phyloP scores from a whole-genome alignment of 1,140 invertebrate genomes.

The Leptopilina clavipes region DNA sequence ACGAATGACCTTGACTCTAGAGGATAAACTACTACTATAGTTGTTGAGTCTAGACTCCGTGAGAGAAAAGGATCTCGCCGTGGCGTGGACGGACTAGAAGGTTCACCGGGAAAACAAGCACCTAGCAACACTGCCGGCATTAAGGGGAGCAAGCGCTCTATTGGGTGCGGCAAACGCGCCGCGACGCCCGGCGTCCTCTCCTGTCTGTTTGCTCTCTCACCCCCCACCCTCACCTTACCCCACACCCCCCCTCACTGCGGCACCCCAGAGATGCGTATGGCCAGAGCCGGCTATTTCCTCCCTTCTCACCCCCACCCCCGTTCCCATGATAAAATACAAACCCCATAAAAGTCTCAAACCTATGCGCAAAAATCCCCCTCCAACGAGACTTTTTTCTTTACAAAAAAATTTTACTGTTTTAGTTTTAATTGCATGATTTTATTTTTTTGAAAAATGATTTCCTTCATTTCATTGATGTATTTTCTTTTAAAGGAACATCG shows the following conservation, averaged over 20 bases:
- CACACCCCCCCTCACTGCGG: conserved; percentile 39
- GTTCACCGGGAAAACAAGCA: conserved; percentile 38
- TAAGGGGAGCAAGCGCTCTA: conserved; percentile 63
- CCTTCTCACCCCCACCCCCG: not conserved
- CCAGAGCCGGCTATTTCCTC: not conserved
- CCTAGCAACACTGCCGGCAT: conserved; percentile 53
- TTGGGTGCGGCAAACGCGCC: conserved; percentile 70
- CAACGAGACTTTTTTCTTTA: too few relatives aligned
- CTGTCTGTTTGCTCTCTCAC: conserved; percentile 28
- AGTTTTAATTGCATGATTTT: too few relatives aligned
- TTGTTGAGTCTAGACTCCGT: not conserved
- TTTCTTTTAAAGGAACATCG: too few relatives aligned
- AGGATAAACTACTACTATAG: not conserved
- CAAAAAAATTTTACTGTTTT: too few relatives aligned
- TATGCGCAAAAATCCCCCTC: not conserved
- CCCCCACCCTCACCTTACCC: conserved; percentile 37
- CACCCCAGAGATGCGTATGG: not conserved
- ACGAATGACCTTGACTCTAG: conserved; percentile 12
- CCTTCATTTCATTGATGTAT: too few relatives aligned
- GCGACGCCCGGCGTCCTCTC: conserved; percentile 62
- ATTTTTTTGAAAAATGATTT: too few relatives aligned
- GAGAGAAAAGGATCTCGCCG: conserved; percentile 26
- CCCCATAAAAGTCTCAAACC: not conserved
- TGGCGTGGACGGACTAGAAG: conserved; percentile 43
- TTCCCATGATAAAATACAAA: not conserved